Base-by-base conservation (phyloP, 2,888 invertebrate genomes). In the Molanna angustata region DNA sequence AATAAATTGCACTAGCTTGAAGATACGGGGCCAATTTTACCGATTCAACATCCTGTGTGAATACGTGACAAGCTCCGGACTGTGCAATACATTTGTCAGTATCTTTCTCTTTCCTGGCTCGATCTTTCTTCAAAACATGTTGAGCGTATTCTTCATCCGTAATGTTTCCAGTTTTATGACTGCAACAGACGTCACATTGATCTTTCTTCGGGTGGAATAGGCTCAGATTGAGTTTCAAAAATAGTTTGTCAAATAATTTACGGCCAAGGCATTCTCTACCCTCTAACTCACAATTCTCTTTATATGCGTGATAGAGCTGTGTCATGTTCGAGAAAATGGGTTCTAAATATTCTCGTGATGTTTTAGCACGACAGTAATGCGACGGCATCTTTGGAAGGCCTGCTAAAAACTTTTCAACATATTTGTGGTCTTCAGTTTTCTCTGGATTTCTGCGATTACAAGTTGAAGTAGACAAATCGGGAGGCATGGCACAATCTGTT, bases 201-300 rank as follows among this genome's bases (percentile, higher is more conserved):
- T 46, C 46, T 33, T 46, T 46, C 31, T 46, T 46, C 20, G 32
- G 33, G 31, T 33, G 46, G 19, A 17, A 39, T 6, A 39, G 9
- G n/a, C 39, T 39, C 18, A 39, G 6, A 39, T 39, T 39, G 9
- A 17, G 18, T 39, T 39, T 14, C 17, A 39, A 17, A 17, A 39
- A 17, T 39, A 39, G 14, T 4, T 39, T 4, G 3, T 18, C 18
- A 39, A 39, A 39, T 18, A 17, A 17, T 14, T 14, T 4, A 6
- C 14, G 14, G 18, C 39, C 14, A 17, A 39, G 4, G 6, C 4
- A 14, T 17, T 17, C 16, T 39, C 17, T 13, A n/a, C 17, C 6
- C 18, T 14, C 14, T 3, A 17, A 14, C 18, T 39, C 17, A 14
- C 39, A 39, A 3, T 14, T 39, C 6, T 17, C 18, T 39, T 39